Percentiles rank a stretch among this genome's conserved stretches.
Evolutionary conservation across 1,140 invertebrate genomes (phyloP).

Genomic region (Rhopalosiphum maidis): DNA sequence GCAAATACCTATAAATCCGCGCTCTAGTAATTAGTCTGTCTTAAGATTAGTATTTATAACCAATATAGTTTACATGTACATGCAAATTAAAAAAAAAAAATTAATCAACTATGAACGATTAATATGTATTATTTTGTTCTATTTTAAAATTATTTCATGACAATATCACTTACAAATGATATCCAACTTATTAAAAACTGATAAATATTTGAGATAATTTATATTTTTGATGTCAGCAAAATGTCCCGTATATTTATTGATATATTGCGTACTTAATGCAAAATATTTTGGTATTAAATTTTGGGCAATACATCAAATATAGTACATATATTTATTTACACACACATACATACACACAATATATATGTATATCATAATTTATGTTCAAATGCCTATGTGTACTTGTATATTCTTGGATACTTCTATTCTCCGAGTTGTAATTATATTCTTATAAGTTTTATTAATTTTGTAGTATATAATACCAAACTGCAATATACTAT

Average conservation of each 20-base stretch:
- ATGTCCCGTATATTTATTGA: background rate
- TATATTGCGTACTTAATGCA: slow-evolving; percentile 12
- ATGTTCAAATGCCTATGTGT: too few species aligned
- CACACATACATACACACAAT: too few species aligned
- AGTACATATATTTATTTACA: background rate
- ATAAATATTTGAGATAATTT: slow-evolving; percentile 10
- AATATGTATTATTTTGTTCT: background rate
- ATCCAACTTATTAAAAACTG: background rate
- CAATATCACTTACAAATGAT: background rate
- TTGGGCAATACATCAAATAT: background rate
- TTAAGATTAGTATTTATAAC: background rate
- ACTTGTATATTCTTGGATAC: too few species aligned
- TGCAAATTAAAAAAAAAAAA: background rate
- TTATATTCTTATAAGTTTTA: too few species aligned
- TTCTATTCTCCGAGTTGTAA: too few species aligned
- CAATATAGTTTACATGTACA: background rate
- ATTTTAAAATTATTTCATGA: background rate
- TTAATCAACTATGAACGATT: background rate
- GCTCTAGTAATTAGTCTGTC: too few species aligned
- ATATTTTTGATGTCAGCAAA: background rate
- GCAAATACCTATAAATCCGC: too few species aligned
- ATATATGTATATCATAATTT: too few species aligned
- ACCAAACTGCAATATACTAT: too few species aligned
- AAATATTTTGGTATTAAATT: background rate
- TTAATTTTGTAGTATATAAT: too few species aligned